Base-by-base conservation (phyloP, 2,888 invertebrate genomes). In the Papilio demoleus region DNA sequence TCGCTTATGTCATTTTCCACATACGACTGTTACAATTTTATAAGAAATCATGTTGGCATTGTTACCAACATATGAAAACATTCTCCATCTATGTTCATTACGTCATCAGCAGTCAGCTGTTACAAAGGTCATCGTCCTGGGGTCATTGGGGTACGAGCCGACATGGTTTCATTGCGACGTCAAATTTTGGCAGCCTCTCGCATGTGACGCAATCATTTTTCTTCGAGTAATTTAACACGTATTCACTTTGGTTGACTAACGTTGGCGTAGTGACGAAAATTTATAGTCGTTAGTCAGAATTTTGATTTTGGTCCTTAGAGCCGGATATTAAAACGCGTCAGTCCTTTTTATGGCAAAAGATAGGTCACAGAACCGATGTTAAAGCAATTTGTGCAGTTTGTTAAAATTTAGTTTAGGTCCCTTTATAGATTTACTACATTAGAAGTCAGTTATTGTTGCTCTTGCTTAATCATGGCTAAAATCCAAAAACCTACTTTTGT, bases 121-220 rank as follows among this genome's bases (percentile, higher is more conserved):
- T 67, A 42, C 63, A 58, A 19, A 34, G 68, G 63, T 68, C 63
- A 64, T 36, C 36, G 63, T 64, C 63, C 68, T 31, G 17, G 24
- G 68, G 68, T 68, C 58, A 68, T 63, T 58, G 36, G 68, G 59
- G 45, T 68, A 64, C 63, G 34, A 63, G 11, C 42, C 34, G 68
- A 56, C 63, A 63, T 36, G 40, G 42, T 68, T 68, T 38, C 34
- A 63, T 63, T 62, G 60, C 53, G 47, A 40, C 53, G 12, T 12
- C 11, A 53, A 22, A 8, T 31, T 61, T 67, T 67, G 67, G 67
- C 67, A 67, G 31, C 36, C 22, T 59, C 17, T 56, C 53, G 53
- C 31, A 17, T 31, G 17, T 56, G 31, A 56, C 53, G 53, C 31
- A 56, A 56, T 14, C 17, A 5, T 56, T 31, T 56, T 31, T 31